These are phyloP conservation scores for Pica pica DNA, from an alignment of 2,113 vertebrate genomes.

Conservation along the genomic window DNA sequence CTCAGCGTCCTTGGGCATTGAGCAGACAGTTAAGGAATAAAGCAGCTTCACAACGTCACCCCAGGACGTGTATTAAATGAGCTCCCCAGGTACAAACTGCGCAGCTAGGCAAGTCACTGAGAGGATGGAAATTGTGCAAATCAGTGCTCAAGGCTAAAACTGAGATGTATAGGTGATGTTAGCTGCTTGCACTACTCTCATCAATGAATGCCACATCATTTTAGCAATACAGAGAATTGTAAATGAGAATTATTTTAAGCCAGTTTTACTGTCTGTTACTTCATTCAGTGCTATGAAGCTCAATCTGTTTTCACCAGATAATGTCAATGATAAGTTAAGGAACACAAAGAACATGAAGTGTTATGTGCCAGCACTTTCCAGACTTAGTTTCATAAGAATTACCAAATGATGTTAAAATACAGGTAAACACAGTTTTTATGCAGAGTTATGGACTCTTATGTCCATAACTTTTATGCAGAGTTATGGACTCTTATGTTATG, in stretches of 20 bases:
- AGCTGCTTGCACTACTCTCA: background rate
- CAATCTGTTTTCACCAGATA: background rate
- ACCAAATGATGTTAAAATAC: background rate
- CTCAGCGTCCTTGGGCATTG: too few relatives aligned
- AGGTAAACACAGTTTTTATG: background rate
- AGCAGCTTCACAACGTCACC: too few relatives aligned
- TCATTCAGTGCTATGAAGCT: background rate
- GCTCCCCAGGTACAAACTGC: background rate
- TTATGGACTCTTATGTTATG: too few relatives aligned
- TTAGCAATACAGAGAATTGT: background rate
- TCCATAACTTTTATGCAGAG: background rate
- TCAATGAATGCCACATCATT: background rate
- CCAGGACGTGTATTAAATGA: background rate
- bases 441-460: background rate
- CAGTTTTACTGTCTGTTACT: background rate
- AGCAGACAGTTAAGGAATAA: too few relatives aligned
- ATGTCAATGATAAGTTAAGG: background rate
- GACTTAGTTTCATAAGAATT: background rate
- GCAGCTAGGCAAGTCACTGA: background rate
- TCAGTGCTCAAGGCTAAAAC: background rate
- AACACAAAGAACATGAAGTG: background rate
- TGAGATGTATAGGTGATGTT: fast-evolving
- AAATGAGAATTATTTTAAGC: background rate
- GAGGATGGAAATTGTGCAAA: background rate
- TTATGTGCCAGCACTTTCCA: background rate